phyloP scores from a whole-genome alignment of 2,888 invertebrate genomes.

The Autographa pulchrina region DNA sequence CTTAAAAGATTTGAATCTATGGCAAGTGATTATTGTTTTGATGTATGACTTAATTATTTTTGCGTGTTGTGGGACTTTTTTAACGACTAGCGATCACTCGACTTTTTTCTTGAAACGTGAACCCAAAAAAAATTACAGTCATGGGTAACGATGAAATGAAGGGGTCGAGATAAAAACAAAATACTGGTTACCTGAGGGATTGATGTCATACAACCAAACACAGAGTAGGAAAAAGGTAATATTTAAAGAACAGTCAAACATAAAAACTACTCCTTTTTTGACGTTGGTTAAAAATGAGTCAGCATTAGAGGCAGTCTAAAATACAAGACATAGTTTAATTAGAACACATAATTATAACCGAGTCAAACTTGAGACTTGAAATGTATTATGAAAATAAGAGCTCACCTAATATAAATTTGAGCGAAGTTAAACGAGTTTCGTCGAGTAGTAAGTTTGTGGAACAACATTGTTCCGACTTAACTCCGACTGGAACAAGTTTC shows the following conservation, averaged over 20 bases:
- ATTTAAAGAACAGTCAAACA: too few relatives aligned
- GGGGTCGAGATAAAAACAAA: too few relatives aligned
- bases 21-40: constrained; percentile 17
- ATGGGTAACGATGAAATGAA: too few relatives aligned
- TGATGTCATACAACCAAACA: neutral
- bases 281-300: too few relatives aligned
- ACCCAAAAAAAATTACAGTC: too few relatives aligned
- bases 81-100: too few relatives aligned
- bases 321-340: neutral
- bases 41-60: neutral
- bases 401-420: constrained; percentile 33
- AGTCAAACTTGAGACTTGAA: neutral
- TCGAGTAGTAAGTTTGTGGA: constrained; percentile 49
- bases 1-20: constrained; percentile 29
- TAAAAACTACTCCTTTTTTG: too few relatives aligned
- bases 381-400: constrained; percentile 18
- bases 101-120: too few relatives aligned
- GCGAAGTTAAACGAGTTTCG: constrained; percentile 46
- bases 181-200: too few relatives aligned
- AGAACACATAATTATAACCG: too few relatives aligned
- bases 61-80: neutral
- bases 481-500: constrained; percentile 17
- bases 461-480: constrained; percentile 28
- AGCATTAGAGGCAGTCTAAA: neutral
- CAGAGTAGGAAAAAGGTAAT: neutral